Conservation (phyloP, 1,140 invertebrate genomes). For the Neotoxoptera formosana region DNA sequence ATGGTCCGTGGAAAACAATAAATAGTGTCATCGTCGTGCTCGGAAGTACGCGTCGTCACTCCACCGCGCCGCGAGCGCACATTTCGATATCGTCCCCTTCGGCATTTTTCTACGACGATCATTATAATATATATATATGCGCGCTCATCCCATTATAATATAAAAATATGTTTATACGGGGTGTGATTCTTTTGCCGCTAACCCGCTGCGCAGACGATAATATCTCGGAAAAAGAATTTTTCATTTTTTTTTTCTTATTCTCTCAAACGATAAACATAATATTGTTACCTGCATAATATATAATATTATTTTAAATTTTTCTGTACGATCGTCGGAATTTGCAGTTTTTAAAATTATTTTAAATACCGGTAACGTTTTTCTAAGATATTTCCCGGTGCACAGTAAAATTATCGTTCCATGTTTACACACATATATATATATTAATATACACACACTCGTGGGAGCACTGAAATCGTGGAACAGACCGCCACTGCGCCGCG, state of each 20-base stretch:
- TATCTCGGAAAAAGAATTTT: background rate
- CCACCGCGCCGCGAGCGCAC: background rate
- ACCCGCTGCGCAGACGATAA: background rate
- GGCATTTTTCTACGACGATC: background rate
- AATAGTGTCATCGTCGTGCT: slow-evolving; percentile 14
- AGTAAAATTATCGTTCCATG: background rate
- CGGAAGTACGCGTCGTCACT: slow-evolving; percentile 3
- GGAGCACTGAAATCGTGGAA: background rate
- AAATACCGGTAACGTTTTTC: background rate
- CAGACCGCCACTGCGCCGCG: too few relatives aligned
- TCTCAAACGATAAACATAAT: background rate
- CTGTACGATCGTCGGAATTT: too few relatives aligned
- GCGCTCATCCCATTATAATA: background rate
- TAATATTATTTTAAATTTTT: too few relatives aligned
- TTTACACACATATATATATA: background rate
- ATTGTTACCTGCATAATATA: too few relatives aligned
- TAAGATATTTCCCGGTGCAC: background rate
- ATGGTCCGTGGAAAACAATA: slow-evolving; percentile 10
- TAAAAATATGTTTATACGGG: background rate
- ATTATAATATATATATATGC: background rate
- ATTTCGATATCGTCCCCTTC: background rate
- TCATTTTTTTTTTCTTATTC: background rate
- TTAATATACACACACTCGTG: too few relatives aligned
- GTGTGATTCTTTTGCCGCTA: background rate
- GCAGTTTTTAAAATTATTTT: too few relatives aligned